Base-by-base conservation (phyloP, 1,140 invertebrate species). In the Centruroides vittatus region DNA sequence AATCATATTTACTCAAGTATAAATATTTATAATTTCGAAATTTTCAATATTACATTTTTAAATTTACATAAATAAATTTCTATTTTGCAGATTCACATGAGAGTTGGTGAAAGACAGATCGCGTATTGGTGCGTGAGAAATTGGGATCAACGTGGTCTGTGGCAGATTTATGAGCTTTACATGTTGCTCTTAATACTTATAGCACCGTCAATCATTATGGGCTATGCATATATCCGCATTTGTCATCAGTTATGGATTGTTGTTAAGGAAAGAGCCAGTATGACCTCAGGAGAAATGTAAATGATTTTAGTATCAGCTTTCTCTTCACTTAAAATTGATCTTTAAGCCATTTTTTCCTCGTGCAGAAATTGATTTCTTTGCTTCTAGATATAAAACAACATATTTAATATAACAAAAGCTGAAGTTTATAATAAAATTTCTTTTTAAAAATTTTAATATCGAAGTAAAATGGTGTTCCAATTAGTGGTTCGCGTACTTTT, bases 101-200 rank as follows among this genome's bases (percentile, higher is more conserved):
- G 71, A 47, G 82, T 84, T 0, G 82, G 82, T 4, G 50, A 69
- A 23, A 65, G 73, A 11, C 60, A 71, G 4, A 74, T 75, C 57
- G 80, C 75, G 0, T 82, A 76, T 68, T 84, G 82, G 81, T 86
- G 84, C 64, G 76, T 82, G 0, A 74, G 80, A 41, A 74, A 83
- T 66, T 79, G 75, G 68, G 73, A 78, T 35, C 71, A 75, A 3
- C 68, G 70, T 4, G 66, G 72, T 7, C 69, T 78, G 36, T 82
- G 79, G 77, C 74, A 73, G 41, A 67, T 78, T 23, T 82, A 85
- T 68, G 84, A 85, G 69, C 67, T 84, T 1, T 85, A 84, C 68
- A 82, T 84, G 80, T 71, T 85, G 8, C 58, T 80, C 3, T 61
- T 85, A 9, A 79, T 86, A n/a, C 74, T 86, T 1, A 69, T 84